Evolutionary conservation across 2,113 vertebrate genomes (phyloP).

Genomic region (Caracal caracal): DNA sequence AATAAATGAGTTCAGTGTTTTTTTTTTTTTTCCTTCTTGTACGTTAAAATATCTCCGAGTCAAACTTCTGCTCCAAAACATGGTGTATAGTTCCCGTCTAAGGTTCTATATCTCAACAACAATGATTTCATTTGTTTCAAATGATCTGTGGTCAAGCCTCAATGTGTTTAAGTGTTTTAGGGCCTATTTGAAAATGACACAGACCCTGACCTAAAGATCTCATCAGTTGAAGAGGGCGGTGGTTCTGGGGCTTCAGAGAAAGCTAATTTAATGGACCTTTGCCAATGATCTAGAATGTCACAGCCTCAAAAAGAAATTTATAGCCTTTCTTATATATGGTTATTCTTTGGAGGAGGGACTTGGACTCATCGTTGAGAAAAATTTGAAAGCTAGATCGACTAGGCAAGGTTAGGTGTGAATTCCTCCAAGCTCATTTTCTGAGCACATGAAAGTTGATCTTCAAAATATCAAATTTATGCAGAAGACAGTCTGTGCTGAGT

Average conservation of each 20-base stretch:
- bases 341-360: neutral
- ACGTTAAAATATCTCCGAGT: neutral
- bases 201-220: neutral
- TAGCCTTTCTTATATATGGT: neutral
- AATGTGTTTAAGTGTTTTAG: neutral
- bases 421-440: constrained; percentile 25
- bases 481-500: constrained; percentile 23
- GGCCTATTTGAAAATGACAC: neutral
- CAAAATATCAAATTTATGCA: constrained; percentile 21
- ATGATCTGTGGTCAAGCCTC: neutral
- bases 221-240: neutral
- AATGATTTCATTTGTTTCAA: neutral
- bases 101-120: neutral
- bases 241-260: neutral
- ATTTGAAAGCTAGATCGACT: neutral
- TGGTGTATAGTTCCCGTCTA: neutral
- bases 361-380: neutral
- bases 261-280: neutral
- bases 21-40: neutral
- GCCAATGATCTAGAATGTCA: neutral
- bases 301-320: neutral
- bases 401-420: neutral
- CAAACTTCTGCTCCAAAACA: neutral
- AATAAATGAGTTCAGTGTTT: neutral
- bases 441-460: constrained; percentile 34